A percentile compares a stretch with the other conserved stretches of the same genome.
These are phyloP conservation scores for Tangara arthus DNA, from an alignment of 2,797 vertebrate species.

Conservation along the genomic window DNA sequence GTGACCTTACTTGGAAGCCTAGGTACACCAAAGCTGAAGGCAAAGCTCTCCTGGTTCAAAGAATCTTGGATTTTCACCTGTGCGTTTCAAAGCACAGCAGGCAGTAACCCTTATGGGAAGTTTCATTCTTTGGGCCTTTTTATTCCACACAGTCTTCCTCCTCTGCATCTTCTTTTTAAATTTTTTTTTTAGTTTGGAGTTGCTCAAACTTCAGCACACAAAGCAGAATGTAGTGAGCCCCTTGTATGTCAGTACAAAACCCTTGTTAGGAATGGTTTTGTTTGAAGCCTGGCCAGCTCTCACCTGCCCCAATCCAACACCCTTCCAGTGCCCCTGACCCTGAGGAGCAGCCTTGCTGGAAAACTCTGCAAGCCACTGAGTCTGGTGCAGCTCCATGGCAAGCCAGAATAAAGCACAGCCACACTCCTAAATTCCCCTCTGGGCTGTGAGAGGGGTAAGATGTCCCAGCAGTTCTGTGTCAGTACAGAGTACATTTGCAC, in stretches of 20 bases:
- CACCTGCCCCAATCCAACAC: neutral
- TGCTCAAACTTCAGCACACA: neutral
- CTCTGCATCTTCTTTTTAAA: neutral
- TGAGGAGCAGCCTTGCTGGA: rapidly evolving
- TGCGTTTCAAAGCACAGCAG: neutral
- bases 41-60: neutral
- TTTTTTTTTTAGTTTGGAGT: neutral
- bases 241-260: neutral
- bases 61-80: neutral
- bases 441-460: neutral
- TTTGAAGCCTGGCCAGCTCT: neutral
- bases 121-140: neutral
- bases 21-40: neutral
- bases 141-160: neutral
- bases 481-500: neutral
- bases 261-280: neutral
- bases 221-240: neutral
- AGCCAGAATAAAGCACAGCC: neutral
- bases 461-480: rapidly evolving
- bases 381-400: rapidly evolving
- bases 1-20: neutral
- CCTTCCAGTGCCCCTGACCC: neutral
- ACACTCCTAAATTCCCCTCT: neutral
- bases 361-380: rapidly evolving
- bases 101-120: neutral